Evolutionary conservation across 2,888 invertebrate species (phyloP).

Genomic region (Mythimna ferrago): DNA sequence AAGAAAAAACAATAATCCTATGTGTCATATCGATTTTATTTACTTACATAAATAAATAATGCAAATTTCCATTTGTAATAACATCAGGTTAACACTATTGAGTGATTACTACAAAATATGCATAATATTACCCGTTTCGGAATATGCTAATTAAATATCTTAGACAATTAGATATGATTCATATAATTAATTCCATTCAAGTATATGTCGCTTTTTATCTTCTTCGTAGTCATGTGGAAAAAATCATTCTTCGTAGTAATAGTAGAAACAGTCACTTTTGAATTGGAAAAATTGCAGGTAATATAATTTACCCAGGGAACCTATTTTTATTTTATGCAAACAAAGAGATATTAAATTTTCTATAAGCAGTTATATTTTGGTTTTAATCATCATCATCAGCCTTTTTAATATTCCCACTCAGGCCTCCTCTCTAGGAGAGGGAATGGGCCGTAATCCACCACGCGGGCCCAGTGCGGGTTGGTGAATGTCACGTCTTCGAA

Average conservation of each 20-base stretch:
- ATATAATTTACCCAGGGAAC: not conserved
- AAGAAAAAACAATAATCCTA: slow-evolving; percentile 16
- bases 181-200: slow-evolving; percentile 25
- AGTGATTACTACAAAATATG: slow-evolving; percentile 31
- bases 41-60: slow-evolving; percentile 5
- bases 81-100: slow-evolving; percentile 15
- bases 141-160: slow-evolving; percentile 29
- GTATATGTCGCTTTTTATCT: slow-evolving; percentile 14
- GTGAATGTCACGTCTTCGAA: too few species aligned
- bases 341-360: not conserved
- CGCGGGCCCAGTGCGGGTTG: too few species aligned
- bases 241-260: not conserved
- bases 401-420: too few species aligned
- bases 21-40: not conserved
- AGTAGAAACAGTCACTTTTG: too few species aligned
- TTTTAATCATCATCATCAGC: not conserved
- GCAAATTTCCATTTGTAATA: slow-evolving; percentile 1
- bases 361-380: not conserved
- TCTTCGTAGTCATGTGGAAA: slow-evolving; percentile 13
- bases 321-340: not conserved
- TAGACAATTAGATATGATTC: slow-evolving; percentile 33
- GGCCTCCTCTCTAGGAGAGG: too few species aligned
- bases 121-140: not conserved
- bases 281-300: too few species aligned
- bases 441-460: too few species aligned